phyloP scores from a whole-genome alignment of 2,113 vertebrate species.

The Ptilorrhoa leucosticta region DNA sequence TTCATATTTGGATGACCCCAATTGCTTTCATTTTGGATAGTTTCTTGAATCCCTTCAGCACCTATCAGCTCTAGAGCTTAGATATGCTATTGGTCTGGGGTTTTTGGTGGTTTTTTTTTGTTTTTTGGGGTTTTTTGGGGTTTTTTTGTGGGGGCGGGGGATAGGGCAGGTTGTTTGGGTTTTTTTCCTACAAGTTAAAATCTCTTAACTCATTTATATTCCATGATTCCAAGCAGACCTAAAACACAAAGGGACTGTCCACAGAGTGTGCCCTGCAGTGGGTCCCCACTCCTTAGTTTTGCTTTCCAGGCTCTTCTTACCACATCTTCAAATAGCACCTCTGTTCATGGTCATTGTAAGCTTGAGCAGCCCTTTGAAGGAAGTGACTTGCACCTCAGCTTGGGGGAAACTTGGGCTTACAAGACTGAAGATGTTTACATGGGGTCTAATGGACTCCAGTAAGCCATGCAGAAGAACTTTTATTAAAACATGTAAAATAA shows the following conservation, averaged over 20 bases:
- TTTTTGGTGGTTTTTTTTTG: neutral
- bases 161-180: fast-evolving
- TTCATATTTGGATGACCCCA: neutral
- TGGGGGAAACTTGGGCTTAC: neutral
- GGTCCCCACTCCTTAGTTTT: neutral
- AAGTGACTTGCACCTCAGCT: neutral
- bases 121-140: neutral
- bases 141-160: neutral
- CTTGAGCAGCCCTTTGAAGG: neutral
- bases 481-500: neutral
- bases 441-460: neutral
- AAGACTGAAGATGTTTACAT: neutral
- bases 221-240: neutral
- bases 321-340: neutral
- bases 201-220: neutral
- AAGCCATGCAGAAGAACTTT: neutral
- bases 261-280: neutral
- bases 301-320: neutral
- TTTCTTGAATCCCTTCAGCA: neutral
- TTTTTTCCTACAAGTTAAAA: neutral
- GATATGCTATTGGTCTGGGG: fast-evolving
- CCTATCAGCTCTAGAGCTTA: neutral
- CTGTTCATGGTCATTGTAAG: neutral
- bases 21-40: neutral
- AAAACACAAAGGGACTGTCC: neutral